A percentile compares a stretch with the other conserved stretches of the same genome.
phyloP scores from a whole-genome alignment of 2,797 vertebrate species.

The Eulemur coronatus region DNA sequence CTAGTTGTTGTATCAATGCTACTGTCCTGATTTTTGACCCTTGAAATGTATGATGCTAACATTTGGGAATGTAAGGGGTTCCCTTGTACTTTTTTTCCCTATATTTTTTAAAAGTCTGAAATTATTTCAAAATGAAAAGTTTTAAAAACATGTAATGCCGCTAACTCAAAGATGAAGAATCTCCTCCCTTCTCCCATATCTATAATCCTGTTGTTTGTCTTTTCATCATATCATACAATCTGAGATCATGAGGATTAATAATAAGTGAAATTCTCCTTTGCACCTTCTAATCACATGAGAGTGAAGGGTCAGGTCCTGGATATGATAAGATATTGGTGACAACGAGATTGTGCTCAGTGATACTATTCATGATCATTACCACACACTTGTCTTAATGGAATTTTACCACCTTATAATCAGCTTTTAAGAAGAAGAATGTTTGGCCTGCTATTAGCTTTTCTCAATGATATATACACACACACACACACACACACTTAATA shows the following conservation, averaged over 20 bases:
- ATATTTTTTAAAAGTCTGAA: not conserved
- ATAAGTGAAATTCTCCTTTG: not conserved
- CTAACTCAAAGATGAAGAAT: not conserved
- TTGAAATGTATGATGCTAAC: not conserved
- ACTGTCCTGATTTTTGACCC: not conserved
- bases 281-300: not conserved
- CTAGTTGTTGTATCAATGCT: not conserved
- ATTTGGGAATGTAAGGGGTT: not conserved
- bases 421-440: not conserved
- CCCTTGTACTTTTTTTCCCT: not conserved
- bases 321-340: too few species aligned
- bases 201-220: not conserved
- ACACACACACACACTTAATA: not conserved
- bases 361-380: not conserved
- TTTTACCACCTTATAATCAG: not conserved
- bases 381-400: too few species aligned
- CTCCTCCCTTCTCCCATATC: not conserved
- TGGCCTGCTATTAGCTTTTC: not conserved
- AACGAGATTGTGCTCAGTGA: accelerated
- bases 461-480: not conserved
- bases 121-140: not conserved
- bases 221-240: not conserved
- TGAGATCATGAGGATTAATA: not conserved
- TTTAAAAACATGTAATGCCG: not conserved
- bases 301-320: not conserved